phyloP scores from a whole-genome alignment of 2,797 vertebrate species.

The Pseudomugil tenellus region DNA sequence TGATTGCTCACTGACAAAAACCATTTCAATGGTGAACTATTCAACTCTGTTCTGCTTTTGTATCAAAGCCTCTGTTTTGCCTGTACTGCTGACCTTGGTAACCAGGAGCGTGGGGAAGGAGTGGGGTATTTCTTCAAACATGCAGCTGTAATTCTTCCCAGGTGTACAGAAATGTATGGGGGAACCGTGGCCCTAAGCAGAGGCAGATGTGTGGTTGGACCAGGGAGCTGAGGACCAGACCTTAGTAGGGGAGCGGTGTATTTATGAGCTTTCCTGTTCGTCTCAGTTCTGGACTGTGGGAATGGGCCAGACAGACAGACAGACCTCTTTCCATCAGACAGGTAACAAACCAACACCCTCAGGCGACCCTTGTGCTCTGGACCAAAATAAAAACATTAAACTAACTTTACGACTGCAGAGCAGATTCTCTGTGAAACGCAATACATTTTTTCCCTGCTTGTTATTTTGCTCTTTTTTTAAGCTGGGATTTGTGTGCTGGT shows the following conservation, averaged over 20 bases:
- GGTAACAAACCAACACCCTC: conserved; percentile 70
- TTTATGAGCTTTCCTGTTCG: conserved; percentile 80
- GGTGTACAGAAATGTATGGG: conserved; percentile 69
- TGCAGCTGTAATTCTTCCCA: conserved; percentile 79
- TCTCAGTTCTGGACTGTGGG: conserved; percentile 68
- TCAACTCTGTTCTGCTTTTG: conserved; percentile 62
- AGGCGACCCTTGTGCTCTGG: conserved; percentile 42
- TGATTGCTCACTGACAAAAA: conserved; percentile 56
- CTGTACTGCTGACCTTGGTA: conserved; percentile 60
- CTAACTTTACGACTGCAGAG: conserved; percentile 29
- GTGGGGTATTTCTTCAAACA: conserved; percentile 76
- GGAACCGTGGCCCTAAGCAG: conserved; percentile 70
- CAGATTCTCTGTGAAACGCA: background rate
- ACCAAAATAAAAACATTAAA: conserved; percentile 50
- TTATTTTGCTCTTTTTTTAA: background rate
- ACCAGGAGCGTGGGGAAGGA: conserved; percentile 48
- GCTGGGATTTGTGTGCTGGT: background rate
- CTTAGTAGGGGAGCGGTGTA: conserved; percentile 71
- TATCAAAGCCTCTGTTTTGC: conserved; percentile 67
- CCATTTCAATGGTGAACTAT: conserved; percentile 68
- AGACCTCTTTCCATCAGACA: conserved; percentile 59
- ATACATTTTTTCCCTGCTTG: background rate
- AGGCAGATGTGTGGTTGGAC: conserved; percentile 76
- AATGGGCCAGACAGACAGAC: conserved; percentile 62
- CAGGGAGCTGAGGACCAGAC: conserved; percentile 67